Evolutionary conservation across 2,797 vertebrate species (phyloP).

Genomic region (Sylvia borin): DNA sequence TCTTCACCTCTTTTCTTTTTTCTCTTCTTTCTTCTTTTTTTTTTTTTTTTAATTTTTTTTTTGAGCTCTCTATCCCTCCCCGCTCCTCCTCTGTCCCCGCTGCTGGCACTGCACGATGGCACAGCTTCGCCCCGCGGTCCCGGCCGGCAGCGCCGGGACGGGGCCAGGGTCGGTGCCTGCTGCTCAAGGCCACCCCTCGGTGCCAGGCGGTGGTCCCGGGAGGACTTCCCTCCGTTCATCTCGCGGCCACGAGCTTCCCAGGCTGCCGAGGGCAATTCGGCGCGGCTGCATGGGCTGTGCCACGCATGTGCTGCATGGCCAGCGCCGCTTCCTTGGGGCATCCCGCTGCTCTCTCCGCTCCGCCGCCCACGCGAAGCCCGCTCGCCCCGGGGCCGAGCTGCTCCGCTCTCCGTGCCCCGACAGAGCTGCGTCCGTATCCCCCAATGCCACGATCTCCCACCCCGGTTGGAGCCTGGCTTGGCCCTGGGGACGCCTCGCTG

Average conservation of each 20-base stretch:
- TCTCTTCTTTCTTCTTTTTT: no score
- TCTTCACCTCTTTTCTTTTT: background rate
- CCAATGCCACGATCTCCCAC: fast-evolving
- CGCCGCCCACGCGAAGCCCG: background rate
- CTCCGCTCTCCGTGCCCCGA: background rate
- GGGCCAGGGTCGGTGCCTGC: background rate
- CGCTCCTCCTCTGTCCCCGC: no score
- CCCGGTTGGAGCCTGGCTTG: background rate
- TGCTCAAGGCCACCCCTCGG: background rate
- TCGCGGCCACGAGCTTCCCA: background rate
- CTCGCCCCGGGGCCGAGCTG: background rate
- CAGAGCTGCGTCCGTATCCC: background rate
- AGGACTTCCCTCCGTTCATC: background rate
- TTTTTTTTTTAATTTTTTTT: background rate
- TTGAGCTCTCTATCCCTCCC: no score
- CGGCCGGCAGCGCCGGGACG: background rate
- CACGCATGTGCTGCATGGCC: background rate
- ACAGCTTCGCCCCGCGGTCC: conserved; percentile 54
- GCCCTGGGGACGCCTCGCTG: background rate
- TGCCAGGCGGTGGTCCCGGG: background rate
- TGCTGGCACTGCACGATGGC: conserved; percentile 35
- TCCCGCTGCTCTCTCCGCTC: background rate
- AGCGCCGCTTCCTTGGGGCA: background rate
- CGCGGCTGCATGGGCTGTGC: background rate
- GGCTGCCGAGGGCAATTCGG: background rate